Evolutionary conservation across 2,888 invertebrate species (phyloP), one percentile per base, ranked within the genome.

Genomic region (Catocala sponsa): DNA sequence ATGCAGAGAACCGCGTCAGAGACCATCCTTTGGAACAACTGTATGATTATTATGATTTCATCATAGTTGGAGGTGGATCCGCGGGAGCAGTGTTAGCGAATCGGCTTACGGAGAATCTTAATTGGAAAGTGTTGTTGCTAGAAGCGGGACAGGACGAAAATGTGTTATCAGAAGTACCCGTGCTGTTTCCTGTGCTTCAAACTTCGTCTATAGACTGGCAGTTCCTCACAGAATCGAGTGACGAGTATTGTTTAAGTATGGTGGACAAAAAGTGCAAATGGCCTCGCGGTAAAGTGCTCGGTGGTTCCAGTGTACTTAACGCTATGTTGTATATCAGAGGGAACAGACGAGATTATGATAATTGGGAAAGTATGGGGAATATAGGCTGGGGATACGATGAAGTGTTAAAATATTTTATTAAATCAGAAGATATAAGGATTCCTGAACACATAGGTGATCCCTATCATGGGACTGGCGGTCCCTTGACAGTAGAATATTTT

Each of bases 251-350:
- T 78, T 91, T 96, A 73, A 95, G 95, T 38, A 96, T 97, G 96
- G 89, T 95, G 44, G 95, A 95, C 46, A 93, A 91, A 6, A 90
- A 93, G 55, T 97, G 97, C 78, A 96, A 95, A 72, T 97, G 97
- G 97, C 97, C 97, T 0, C 95, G 98, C 33, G 98, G 97, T 0
- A 97, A 97, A 91, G 96, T 97, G 6, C 91, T 98, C 15, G 97
- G 97, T 25, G 98, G 98, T 0, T 97, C 96, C 11, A 98, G 98
- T 79, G 97, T 97, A 0, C 90, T 98, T 2, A 98, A 98, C 85
- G 98, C 98, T 13, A 98, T 99, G 98, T 94, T 98, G 63, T 98
- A 98, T 80, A 94, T 98, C 0, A 94, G 98, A 57, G 98, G 98
- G 0, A 98, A 98, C 83, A 95, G 95, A 55, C 95, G 91, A 2